These are phyloP conservation scores for Pterocles orientalis DNA, from an alignment of 2,113 vertebrate genomes.

Conservation along the genomic window DNA sequence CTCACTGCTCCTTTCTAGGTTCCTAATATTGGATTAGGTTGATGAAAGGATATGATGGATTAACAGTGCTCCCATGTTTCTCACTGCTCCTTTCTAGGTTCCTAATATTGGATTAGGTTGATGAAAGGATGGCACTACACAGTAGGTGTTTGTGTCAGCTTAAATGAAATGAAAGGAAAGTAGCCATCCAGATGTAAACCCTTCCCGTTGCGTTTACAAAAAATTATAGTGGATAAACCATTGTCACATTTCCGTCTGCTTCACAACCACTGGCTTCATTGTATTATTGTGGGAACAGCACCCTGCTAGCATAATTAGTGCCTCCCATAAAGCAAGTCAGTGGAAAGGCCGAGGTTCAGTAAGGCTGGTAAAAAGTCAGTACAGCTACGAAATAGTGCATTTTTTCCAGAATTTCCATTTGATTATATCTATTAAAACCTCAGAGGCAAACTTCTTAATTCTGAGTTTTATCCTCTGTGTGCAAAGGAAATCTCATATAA, in stretches of 20 bases:
- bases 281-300: not conserved
- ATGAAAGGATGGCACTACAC: not conserved
- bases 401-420: not conserved
- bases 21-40: not conserved
- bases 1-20: not conserved
- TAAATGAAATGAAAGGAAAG: not conserved
- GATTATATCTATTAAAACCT: not conserved
- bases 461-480: not conserved
- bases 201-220: not conserved
- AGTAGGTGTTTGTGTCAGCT: not conserved
- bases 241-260: not conserved
- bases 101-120: not conserved
- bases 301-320: not conserved
- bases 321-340: not conserved
- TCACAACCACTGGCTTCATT: not conserved
- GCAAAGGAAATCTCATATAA: not conserved
- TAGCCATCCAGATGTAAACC: not conserved
- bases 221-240: not conserved
- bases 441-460: not conserved
- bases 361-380: not conserved
- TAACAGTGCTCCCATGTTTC: not conserved
- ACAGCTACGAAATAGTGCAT: not conserved
- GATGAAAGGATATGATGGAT: not conserved
- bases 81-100: not conserved
- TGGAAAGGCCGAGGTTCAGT: not conserved